A percentile compares a stretch with the other conserved stretches of the same genome.
Conservation (phyloP, 2,888 invertebrate species). For the Drosophila melanocephala region DNA sequence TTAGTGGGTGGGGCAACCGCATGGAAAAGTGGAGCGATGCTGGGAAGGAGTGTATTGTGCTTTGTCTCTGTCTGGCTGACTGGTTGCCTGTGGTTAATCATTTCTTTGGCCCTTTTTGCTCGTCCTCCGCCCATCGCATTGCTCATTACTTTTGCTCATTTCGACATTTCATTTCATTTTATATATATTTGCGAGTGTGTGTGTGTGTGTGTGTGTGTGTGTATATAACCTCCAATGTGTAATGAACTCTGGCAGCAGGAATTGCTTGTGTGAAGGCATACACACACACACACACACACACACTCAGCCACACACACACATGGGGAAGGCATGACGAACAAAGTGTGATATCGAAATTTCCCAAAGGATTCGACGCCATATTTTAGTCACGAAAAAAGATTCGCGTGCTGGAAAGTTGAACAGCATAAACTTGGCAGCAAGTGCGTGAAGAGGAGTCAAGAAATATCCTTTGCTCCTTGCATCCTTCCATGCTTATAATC, state of each 20-base stretch:
- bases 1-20: slow-evolving; percentile 34
- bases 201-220: slow-evolving; percentile 5
- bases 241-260: slow-evolving; percentile 70
- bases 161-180: slow-evolving; percentile 67
- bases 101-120: slow-evolving; percentile 36
- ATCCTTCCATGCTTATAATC: slow-evolving; percentile 58
- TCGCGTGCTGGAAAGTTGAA: slow-evolving; percentile 60
- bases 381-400: slow-evolving; percentile 77
- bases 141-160: slow-evolving; percentile 82
- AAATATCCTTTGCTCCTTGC: background rate
- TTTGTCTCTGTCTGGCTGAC: slow-evolving; percentile 14
- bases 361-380: slow-evolving; percentile 81
- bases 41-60: slow-evolving; percentile 2
- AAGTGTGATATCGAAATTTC: slow-evolving; percentile 81
- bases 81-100: slow-evolving; percentile 67
- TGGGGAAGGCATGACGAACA: slow-evolving; percentile 64
- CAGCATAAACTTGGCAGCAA: slow-evolving; percentile 43
- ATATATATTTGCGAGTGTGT: slow-evolving; percentile 17
- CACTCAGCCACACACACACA: slow-evolving; percentile 19
- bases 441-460: slow-evolving; percentile 39
- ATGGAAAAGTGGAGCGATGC: background rate
- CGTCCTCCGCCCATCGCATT: slow-evolving; percentile 34
- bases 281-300: slow-evolving; percentile 40
- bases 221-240: slow-evolving; percentile 50
- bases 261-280: slow-evolving; percentile 32